These are phyloP conservation scores for Morone saxatilis DNA, from an alignment of 2,113 vertebrate genomes.

Conservation along the genomic window DNA sequence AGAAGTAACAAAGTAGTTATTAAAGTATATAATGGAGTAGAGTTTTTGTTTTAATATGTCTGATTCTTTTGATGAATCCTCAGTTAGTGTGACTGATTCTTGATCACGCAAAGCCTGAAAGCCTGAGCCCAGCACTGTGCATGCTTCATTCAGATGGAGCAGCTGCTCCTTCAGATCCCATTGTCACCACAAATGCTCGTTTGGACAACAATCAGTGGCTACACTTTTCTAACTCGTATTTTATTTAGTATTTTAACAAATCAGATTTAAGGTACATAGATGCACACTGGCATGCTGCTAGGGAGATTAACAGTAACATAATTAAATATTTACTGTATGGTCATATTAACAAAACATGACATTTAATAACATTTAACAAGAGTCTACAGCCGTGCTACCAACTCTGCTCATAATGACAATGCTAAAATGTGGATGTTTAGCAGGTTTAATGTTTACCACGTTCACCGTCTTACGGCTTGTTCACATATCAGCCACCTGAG, in stretches of 20 bases:
- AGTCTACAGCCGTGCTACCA: background rate
- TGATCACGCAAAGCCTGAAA: background rate
- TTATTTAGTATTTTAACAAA: background rate
- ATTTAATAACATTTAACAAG: background rate
- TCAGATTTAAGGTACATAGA: background rate
- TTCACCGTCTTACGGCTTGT: too few species aligned
- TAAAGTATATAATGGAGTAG: background rate
- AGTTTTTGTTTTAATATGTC: background rate
- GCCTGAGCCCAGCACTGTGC: background rate
- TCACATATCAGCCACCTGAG: too few species aligned
- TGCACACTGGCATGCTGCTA: background rate
- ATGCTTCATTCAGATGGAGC: conserved; percentile 26
- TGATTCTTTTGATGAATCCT: background rate
- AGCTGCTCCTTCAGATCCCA: conserved; percentile 36
- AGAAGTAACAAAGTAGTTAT: background rate
- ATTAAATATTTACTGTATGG: background rate
- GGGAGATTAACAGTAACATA: background rate
- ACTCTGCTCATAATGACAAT: background rate
- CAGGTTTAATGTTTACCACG: background rate
- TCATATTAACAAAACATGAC: background rate
- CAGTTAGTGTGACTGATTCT: background rate
- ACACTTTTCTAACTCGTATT: background rate
- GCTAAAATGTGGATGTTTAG: background rate
- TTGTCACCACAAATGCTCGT: conserved; percentile 25
- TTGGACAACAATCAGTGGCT: background rate